Percentiles rank a stretch among this genome's conserved stretches.
Evolutionary conservation across 92 coral and sea anemone genomes (phyloP).

Genomic region (Porites cylindrica): DNA sequence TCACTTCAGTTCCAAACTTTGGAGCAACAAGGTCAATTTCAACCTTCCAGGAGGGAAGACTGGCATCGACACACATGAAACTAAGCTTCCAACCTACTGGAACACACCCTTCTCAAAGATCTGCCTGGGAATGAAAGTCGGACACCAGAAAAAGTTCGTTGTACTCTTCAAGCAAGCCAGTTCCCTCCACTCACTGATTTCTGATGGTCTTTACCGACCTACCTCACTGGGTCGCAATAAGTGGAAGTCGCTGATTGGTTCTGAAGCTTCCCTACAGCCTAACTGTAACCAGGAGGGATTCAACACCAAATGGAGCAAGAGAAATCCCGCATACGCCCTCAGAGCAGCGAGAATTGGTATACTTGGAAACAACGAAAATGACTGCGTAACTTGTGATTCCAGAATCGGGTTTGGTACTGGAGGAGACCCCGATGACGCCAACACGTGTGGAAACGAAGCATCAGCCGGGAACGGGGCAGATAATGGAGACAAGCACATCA

Average conservation of each 20-base stretch:
- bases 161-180: constrained; percentile 23
- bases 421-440: background rate
- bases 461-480: background rate
- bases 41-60: constrained; percentile 34
- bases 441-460: constrained; percentile 29
- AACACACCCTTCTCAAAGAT: constrained; percentile 48
- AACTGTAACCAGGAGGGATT: constrained; percentile 24
- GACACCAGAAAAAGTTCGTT: background rate
- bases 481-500: background rate
- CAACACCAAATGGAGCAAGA: background rate
- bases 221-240: constrained; percentile 22
- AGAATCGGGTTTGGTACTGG: constrained; percentile 31
- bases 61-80: constrained; percentile 37
- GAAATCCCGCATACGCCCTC: background rate
- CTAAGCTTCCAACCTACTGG: constrained; percentile 70
- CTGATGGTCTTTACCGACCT: constrained; percentile 16
- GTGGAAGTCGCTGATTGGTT: constrained; percentile 23
- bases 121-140: constrained; percentile 52
- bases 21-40: constrained; percentile 42
- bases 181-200: constrained; percentile 21
- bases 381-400: background rate
- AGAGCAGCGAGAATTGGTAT: constrained; percentile 11
- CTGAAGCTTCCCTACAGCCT: constrained; percentile 3
- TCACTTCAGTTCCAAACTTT: constrained; percentile 25
- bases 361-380: background rate